These are phyloP conservation scores for Zeugodacus cucurbitae DNA, from an alignment of 1,140 invertebrate genomes.

Conservation along the genomic window DNA sequence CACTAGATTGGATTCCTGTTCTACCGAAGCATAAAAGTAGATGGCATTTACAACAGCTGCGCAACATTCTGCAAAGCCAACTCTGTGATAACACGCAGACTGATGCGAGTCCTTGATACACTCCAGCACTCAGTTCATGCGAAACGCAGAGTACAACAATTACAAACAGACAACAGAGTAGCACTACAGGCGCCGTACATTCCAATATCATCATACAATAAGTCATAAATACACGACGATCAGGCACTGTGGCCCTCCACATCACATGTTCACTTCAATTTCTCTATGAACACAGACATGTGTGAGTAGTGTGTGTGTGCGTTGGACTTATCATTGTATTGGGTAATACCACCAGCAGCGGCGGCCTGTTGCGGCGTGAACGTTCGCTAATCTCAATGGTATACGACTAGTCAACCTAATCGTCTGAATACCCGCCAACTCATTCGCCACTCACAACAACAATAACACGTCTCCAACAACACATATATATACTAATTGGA, in stretches of 20 bases:
- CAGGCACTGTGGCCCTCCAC: background rate
- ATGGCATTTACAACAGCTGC: background rate
- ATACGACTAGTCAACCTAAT: background rate
- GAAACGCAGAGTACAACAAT: background rate
- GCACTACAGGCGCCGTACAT: background rate
- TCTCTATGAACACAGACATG: background rate
- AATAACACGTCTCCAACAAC: background rate
- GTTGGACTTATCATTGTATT: background rate
- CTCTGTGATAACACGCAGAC: background rate
- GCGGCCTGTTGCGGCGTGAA: background rate
- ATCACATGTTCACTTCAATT: slow-evolving; percentile 8
- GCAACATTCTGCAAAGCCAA: background rate
- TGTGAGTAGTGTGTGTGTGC: background rate
- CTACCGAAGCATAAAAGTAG: background rate
- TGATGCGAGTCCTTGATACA: background rate
- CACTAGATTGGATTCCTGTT: background rate
- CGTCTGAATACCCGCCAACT: background rate
- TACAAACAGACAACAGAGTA: background rate
- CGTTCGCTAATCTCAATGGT: background rate
- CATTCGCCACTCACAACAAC: background rate
- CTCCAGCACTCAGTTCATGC: background rate
- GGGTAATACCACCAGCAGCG: slow-evolving; percentile 32
- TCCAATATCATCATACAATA: background rate
- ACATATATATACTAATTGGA: background rate
- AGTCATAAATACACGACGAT: slow-evolving; percentile 21